Conservation (phyloP, 37 sponge, comb jelly and placozoan genomes). For the Eunapius fragilis region DNA sequence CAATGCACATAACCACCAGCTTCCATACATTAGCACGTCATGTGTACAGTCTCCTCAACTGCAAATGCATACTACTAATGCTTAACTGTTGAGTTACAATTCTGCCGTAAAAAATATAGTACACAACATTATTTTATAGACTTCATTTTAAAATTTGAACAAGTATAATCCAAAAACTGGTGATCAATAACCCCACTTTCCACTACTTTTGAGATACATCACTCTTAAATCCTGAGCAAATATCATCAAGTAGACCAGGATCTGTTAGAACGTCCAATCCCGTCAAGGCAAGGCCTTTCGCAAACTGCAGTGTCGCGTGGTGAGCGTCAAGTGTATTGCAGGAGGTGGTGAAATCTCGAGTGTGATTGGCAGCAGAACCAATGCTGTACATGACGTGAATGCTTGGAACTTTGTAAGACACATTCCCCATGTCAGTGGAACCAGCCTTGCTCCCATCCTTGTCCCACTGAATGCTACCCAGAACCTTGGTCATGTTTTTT, state of each 20-base stretch:
- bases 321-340: slow-evolving; percentile 68
- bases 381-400: slow-evolving; percentile 79
- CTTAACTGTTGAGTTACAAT: no score
- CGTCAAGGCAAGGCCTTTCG: slow-evolving; percentile 76
- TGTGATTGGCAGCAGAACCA: slow-evolving; percentile 69
- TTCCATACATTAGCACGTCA: no score
- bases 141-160: no score
- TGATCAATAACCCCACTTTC: no score
- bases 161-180: no score
- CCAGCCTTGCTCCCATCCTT: not conserved
- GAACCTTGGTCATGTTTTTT: slow-evolving; percentile 48
- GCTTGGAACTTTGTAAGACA: slow-evolving; percentile 74
- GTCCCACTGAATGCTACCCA: not conserved
- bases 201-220: not conserved
- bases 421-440: slow-evolving; percentile 89
- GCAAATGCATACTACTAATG: no score
- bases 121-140: no score
- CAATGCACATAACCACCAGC: no score
- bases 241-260: slow-evolving; percentile 43
- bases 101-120: no score
- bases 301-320: slow-evolving; percentile 44
- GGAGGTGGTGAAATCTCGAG: slow-evolving; percentile 61
- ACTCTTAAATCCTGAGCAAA: slow-evolving; percentile 43
- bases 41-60: no score
- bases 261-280: slow-evolving; percentile 72